Base-by-base conservation (phyloP, 2,797 vertebrate genomes). In the Vespertilio murinus region DNA sequence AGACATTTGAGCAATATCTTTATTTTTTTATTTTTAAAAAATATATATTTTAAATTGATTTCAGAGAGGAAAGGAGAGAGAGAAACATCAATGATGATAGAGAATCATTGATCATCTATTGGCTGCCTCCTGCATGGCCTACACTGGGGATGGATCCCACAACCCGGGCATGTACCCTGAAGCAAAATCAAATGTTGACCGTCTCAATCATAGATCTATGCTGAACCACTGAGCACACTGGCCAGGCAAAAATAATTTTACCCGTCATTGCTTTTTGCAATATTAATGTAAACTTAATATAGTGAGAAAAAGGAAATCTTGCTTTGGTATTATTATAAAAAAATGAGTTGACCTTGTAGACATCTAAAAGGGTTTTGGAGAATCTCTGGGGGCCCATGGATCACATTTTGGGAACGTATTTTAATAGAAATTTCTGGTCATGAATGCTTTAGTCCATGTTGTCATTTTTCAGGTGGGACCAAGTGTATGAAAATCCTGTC, bases 291-390 rank as follows among this genome's bases (percentile, higher is more conserved):
- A 89, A 83, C 5, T 87, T 61, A 86, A 59, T 33, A 56, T 10
- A 40, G 33, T 82, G 81, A 77, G 40, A 85, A 85, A 65, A 61
- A n/a, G 35, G 2, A 54, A 47, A 64, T 74, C 10, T 82, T 90
- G 33, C 42, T 71, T 89, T 64, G 33, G 33, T 74, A 47, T 79
- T 88, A 74, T 61, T 61, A 78, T 88, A 77, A 92, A 91, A 61
- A 45, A 59, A n/a, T 82, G 22, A 93, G 52, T 94, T 74, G 49
- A 54, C 22, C 40, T 79, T 83, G 47, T 4, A 69, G 30, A 69
- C 8, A 80, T 45, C 25, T n/a, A 59, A 45, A 84, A 70, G 20
- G 2, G 4, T 47, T 14, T 83, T 28, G 11, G n/a, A 54, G 56
- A 87, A 74, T 64, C n/a, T 28, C 33, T 0, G 30, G 61, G 33